A percentile compares a stretch with the other conserved stretches of the same genome.
Evolutionary conservation across 2,113 vertebrate genomes (phyloP).

Genomic region (Bungarus multicinctus): DNA sequence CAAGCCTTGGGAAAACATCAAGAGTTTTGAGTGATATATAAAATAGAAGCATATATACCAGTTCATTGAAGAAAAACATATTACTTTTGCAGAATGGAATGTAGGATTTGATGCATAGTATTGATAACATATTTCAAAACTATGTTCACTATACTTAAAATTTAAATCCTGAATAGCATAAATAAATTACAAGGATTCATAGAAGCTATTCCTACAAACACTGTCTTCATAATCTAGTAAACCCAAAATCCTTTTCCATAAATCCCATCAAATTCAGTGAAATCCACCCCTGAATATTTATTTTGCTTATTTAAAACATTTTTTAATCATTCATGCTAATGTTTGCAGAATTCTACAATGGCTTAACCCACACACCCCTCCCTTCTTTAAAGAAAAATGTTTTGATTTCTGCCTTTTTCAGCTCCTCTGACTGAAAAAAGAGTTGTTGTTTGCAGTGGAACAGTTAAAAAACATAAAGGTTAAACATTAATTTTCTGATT

Average conservation of each 20-base stretch:
- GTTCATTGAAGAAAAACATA: not conserved
- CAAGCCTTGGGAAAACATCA: not conserved
- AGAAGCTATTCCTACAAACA: not conserved
- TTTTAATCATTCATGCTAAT: not conserved
- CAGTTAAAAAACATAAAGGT: not conserved
- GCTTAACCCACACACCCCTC: not conserved
- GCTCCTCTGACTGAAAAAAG: not conserved
- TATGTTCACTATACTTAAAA: not conserved
- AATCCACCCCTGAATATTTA: not conserved
- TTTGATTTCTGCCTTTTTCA: not conserved
- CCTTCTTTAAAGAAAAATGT: not conserved
- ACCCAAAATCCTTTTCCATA: not conserved
- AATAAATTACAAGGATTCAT: not conserved
- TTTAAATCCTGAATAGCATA: not conserved
- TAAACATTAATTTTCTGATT: not conserved
- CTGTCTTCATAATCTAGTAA: not conserved
- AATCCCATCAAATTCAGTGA: not conserved
- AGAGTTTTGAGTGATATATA: not conserved
- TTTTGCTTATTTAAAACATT: not conserved
- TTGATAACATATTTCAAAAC: no score
- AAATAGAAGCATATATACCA: not conserved
- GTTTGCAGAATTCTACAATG: not conserved
- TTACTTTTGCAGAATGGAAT: not conserved
- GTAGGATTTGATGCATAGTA: not conserved
- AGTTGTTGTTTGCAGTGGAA: not conserved